Evolutionary conservation across 2,797 vertebrate species (phyloP).

Genomic region (Falco concolor): DNA sequence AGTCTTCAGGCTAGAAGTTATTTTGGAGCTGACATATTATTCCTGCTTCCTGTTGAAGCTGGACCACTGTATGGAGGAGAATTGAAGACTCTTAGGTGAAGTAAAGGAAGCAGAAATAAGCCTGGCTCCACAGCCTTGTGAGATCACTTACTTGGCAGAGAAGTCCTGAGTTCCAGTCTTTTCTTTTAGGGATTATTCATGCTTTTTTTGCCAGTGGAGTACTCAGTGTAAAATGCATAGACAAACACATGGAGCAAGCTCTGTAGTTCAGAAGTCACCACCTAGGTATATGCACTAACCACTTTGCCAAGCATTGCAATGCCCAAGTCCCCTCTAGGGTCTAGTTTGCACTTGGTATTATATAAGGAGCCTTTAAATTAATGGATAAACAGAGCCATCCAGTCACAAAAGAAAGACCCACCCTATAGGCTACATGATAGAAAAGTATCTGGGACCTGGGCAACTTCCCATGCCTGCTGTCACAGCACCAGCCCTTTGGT

Average conservation of each 20-base stretch:
- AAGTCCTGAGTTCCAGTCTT: not conserved
- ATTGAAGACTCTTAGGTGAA: not conserved
- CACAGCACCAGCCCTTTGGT: not conserved
- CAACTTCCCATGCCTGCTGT: not conserved
- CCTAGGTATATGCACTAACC: not conserved
- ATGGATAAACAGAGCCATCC: not conserved
- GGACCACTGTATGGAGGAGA: not conserved
- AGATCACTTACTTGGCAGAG: not conserved
- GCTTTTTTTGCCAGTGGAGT: not conserved
- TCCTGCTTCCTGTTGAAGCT: constrained; percentile 1
- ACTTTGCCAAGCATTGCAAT: not conserved
- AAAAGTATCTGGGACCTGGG: not conserved
- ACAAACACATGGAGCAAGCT: not conserved
- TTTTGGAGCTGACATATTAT: not conserved
- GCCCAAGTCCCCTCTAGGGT: not conserved
- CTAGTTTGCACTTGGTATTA: not conserved
- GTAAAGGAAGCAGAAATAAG: constrained; percentile 13
- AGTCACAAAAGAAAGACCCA: not conserved
- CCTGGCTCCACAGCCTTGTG: not conserved
- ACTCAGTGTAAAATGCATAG: not conserved
- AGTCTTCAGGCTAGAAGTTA: not conserved
- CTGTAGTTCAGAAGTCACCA: not conserved
- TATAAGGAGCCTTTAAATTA: not conserved
- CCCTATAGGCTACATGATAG: not conserved
- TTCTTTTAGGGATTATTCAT: not conserved